Percentiles rank a stretch among this genome's conserved stretches.
Conservation (phyloP, 2,797 vertebrate genomes). For the Smutsia gigantea region DNA sequence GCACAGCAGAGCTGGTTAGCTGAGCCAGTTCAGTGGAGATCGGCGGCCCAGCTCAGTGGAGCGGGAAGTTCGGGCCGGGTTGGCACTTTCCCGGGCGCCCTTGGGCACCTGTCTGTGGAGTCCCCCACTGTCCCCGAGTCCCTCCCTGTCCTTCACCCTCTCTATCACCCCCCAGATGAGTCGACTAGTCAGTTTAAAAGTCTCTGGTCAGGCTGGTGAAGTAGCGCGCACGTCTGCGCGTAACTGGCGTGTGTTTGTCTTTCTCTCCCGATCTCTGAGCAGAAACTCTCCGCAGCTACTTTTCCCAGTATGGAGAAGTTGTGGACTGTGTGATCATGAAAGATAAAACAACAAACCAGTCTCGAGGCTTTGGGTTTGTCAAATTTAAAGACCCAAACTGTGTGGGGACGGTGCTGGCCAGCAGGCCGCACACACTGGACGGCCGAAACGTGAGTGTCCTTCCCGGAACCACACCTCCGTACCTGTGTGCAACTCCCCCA, state of each 20-base stretch:
- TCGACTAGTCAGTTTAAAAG: neutral
- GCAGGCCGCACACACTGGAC: constrained; percentile 98
- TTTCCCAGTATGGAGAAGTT: constrained; percentile 99
- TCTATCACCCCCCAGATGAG: neutral
- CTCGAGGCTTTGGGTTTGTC: constrained; percentile 99
- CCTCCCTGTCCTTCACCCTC: neutral
- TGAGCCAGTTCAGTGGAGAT: too few species aligned
- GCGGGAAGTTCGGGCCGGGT: too few species aligned
- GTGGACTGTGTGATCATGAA: constrained; percentile 99
- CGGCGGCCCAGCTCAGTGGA: too few species aligned
- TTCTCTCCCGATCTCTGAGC: constrained; percentile 78
- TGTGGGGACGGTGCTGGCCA: constrained; percentile 98
- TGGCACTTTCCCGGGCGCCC: neutral
- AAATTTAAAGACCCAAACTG: constrained; percentile 99
- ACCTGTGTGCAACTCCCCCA: neutral
- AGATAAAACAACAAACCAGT: constrained; percentile 99
- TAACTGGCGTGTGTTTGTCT: constrained; percentile 69
- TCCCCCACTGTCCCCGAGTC: too few species aligned
- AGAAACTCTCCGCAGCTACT: constrained; percentile 99
- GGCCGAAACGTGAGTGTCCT: constrained; percentile 96
- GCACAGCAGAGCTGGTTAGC: too few species aligned
- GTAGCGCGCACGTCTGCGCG: neutral
- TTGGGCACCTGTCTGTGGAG: too few species aligned
- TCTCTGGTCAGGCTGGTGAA: neutral
- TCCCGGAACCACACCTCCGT: too few species aligned